Evolutionary conservation across 1,140 invertebrate genomes (phyloP).

Genomic region (Drosophila aff.): DNA sequence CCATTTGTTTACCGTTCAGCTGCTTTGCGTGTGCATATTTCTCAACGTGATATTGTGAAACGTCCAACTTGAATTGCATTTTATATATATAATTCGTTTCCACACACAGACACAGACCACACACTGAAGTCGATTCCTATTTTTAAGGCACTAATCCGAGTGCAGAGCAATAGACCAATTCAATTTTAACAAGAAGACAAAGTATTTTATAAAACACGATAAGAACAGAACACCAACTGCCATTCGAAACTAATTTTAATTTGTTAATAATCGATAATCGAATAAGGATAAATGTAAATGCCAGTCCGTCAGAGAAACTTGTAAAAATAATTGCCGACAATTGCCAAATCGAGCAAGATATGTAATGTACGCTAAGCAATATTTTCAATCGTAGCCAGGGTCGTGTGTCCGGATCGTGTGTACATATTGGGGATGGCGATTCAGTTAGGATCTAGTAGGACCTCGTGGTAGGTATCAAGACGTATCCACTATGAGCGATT

Average conservation of each 20-base stretch:
- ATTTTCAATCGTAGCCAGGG: constrained; percentile 64
- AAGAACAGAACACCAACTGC: constrained; percentile 64
- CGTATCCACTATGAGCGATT: constrained; percentile 58
- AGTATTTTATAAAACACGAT: constrained; percentile 50
- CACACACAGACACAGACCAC: constrained; percentile 10
- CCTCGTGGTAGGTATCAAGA: constrained; percentile 37
- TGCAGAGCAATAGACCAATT: constrained; percentile 79
- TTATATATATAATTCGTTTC: constrained; percentile 59
- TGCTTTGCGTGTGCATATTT: constrained; percentile 71
- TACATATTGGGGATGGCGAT: constrained; percentile 53
- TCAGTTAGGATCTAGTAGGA: constrained; percentile 49
- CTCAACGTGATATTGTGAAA: constrained; percentile 78
- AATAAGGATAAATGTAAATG: constrained; percentile 38
- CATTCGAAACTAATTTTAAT: constrained; percentile 69
- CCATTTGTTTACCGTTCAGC: constrained; percentile 62
- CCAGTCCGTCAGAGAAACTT: constrained; percentile 74
- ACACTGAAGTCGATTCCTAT: constrained; percentile 74
- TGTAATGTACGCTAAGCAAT: constrained; percentile 77
- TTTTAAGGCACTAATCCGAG: constrained; percentile 59
- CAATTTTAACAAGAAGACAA: constrained; percentile 50
- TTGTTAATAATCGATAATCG: constrained; percentile 44
- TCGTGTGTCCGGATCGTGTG: constrained; percentile 39
- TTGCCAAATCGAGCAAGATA: constrained; percentile 56
- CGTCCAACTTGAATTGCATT: constrained; percentile 81
- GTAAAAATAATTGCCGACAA: constrained; percentile 52